A percentile compares a stretch with the other conserved stretches of the same genome.
Evolutionary conservation across 2,888 invertebrate species (phyloP).

Genomic region (Caenorhabditis sulstoni): DNA sequence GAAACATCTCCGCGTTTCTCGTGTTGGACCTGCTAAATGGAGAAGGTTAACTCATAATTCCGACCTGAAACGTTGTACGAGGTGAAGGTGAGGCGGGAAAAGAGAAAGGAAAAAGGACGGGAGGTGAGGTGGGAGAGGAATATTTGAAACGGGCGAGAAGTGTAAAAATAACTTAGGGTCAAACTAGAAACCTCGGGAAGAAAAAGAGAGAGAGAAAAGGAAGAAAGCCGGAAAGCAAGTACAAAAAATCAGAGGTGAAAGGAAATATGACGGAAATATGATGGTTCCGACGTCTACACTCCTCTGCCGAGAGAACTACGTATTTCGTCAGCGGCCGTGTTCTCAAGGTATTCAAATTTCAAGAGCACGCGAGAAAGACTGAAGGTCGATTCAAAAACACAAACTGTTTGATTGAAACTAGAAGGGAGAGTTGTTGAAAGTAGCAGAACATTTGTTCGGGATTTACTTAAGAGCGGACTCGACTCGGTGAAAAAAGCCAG

Average conservation of each 20-base stretch:
- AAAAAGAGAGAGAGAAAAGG: constrained; percentile 21
- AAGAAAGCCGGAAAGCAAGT: constrained; percentile 23
- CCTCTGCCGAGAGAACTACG: constrained; percentile 11
- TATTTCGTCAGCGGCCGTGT: constrained; percentile 16
- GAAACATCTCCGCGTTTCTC: constrained; percentile 19
- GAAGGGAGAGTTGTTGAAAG: not conserved
- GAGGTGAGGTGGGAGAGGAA: constrained; percentile 23
- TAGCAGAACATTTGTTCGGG: constrained; percentile 51
- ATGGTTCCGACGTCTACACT: constrained; percentile 26
- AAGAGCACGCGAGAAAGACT: constrained; percentile 23
- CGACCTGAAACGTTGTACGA: constrained; percentile 37
- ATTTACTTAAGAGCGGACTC: constrained; percentile 3
- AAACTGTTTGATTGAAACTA: not conserved
- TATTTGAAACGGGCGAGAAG: constrained; percentile 23
- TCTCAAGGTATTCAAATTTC: constrained; percentile 60
- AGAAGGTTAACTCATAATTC: constrained; percentile 39
- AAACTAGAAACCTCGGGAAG: constrained; percentile 44
- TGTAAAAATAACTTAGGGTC: constrained; percentile 52
- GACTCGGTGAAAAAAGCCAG: constrained; percentile 31
- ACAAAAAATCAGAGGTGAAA: constrained; percentile 53
- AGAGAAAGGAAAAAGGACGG: constrained; percentile 23
- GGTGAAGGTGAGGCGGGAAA: constrained; percentile 8
- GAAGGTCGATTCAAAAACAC: constrained; percentile 28
- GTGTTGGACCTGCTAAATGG: not conserved
- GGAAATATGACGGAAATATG: constrained; percentile 44